phyloP scores from a whole-genome alignment of 2,888 invertebrate genomes.

The Sarcophaga carnaria region DNA sequence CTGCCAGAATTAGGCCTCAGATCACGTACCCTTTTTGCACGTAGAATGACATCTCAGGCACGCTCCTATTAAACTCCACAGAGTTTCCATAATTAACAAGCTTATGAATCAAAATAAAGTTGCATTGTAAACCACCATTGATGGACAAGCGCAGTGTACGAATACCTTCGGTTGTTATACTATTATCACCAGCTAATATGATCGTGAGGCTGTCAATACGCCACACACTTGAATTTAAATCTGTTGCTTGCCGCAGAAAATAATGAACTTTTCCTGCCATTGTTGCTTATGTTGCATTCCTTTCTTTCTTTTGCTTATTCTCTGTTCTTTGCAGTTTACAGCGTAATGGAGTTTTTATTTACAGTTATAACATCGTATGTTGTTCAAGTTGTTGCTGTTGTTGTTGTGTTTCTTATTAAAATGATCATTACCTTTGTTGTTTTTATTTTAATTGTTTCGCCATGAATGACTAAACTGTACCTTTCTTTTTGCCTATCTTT shows the following conservation, averaged over 20 bases:
- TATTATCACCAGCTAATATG: conserved; percentile 42
- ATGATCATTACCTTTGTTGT: neutral
- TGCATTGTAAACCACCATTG: conserved; percentile 33
- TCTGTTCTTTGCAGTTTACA: conserved; percentile 53
- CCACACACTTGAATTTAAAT: conserved; percentile 18
- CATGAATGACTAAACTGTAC: conserved; percentile 46
- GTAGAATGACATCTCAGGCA: neutral
- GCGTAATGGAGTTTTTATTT: conserved; percentile 57
- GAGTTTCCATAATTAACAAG: conserved; percentile 19
- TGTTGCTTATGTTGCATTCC: neutral
- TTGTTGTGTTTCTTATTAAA: conserved; percentile 1
- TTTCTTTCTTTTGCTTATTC: neutral
- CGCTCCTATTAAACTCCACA: conserved; percentile 83
- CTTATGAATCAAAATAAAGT: conserved; percentile 47
- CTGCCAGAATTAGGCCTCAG: neutral
- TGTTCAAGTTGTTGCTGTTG: neutral
- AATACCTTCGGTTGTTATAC: conserved; percentile 31
- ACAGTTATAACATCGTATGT: conserved; percentile 55
- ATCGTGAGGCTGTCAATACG: conserved; percentile 56
- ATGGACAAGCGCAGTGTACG: conserved; percentile 26
- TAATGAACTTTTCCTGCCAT: conserved; percentile 17
- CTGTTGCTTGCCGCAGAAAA: conserved; percentile 18
- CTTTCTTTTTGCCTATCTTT: conserved; percentile 36
- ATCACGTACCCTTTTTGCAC: conserved; percentile 33
- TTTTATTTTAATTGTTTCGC: conserved; percentile 1